Base-by-base conservation (phyloP, 2,113 vertebrate genomes). In the Oncorhynchus kisutch region DNA sequence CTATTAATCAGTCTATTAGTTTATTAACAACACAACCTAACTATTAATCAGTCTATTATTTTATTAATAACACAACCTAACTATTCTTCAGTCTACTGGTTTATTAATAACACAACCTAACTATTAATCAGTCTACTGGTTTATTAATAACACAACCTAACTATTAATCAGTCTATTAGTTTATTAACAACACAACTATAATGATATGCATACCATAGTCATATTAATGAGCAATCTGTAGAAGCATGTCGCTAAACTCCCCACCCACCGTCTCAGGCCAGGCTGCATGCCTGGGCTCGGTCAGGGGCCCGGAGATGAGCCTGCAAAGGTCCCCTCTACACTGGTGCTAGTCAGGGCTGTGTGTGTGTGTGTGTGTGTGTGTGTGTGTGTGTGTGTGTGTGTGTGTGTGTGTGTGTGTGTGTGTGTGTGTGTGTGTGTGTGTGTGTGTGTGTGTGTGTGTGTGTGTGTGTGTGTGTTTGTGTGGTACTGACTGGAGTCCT, bases 311-410 rank as follows among this genome's bases (percentile, higher is more conserved):
- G 20, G 59, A 22, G 59, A 62, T 62, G 59, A 22, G 51, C 51
- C 16, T 7, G 59, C n/a, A 62, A 62, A 62, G 59, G 59, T 62
- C 80, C 71, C 84, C 29, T 60, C 74, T 68, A 81, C 83, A 73
- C 70, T 71, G 70, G 74, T 18, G 83, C 81, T 82, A 77, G 20
- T 74, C 82, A 49, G 79, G 5, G 71, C 74, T 4, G 0, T 62
- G 59, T 60, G 20, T 18, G 57, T 18, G 18, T 18, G 57, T 18
- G 18, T 49, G 3, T 57, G 66, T 25, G 59, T 16, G n/a, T 62
- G 59, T 62, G 59, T 20, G 59, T 20, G 18, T 60, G 65, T 25
- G 24, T 29, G 6, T 34, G 6, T 34, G 31, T 24, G 66, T 49
- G 12, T 49, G 3, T 57, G 66, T 25, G 59, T 16, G n/a, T 62